Evolutionary conservation across 2,888 invertebrate species (phyloP).

Genomic region (Hydrotaea cyrtoneurina): DNA sequence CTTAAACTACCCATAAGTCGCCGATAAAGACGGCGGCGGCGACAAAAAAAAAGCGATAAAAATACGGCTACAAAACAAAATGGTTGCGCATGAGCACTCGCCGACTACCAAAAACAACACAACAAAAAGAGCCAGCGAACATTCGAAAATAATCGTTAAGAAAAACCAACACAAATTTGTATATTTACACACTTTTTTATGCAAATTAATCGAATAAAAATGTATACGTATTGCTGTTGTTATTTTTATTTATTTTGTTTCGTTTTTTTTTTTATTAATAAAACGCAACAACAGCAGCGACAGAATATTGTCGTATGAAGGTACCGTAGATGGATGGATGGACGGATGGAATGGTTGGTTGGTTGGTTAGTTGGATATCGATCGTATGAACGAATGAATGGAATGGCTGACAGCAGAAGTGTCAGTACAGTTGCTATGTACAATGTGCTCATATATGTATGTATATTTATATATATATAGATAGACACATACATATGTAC

Average conservation of each 20-base stretch:
- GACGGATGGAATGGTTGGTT: slow-evolving; percentile 7
- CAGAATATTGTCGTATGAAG: slow-evolving; percentile 8
- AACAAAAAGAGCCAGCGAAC: neutral
- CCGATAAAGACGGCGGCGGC: slow-evolving; percentile 10
- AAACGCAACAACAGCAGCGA: neutral
- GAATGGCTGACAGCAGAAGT: neutral
- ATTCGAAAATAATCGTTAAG: slow-evolving; percentile 50
- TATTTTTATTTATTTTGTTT: neutral
- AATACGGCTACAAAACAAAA: slow-evolving; percentile 63
- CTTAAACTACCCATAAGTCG: slow-evolving; percentile 2
- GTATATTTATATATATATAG: neutral
- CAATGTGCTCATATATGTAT: neutral
- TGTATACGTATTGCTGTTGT: slow-evolving; percentile 16
- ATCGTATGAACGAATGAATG: too few relatives aligned
- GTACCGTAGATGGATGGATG: neutral
- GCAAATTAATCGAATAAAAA: slow-evolving; percentile 63
- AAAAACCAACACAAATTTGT: slow-evolving; percentile 46
- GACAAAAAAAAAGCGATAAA: slow-evolving; percentile 27
- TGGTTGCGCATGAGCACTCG: slow-evolving; percentile 65
- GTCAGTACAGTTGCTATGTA: neutral
- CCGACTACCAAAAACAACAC: neutral
- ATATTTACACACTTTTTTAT: slow-evolving; percentile 67
- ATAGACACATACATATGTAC: neutral
- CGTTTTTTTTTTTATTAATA: slow-evolving; percentile 27
- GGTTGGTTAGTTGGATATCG: neutral